Conservation (phyloP, 2,113 vertebrate species). For the Tor tambroides region DNA sequence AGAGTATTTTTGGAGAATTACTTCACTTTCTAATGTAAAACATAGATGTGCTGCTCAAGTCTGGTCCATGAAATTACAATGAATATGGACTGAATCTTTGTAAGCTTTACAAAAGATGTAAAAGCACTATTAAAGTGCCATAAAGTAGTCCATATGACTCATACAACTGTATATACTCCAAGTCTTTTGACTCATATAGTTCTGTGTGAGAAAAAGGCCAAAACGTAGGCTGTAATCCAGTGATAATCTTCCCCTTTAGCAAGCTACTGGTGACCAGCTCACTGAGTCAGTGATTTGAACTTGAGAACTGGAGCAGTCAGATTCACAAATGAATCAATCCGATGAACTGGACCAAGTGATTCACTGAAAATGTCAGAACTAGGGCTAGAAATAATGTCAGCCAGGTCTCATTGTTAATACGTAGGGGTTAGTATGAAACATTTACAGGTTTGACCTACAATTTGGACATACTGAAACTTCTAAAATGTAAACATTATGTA, state of each 20-base stretch:
- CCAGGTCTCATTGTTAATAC: too few relatives aligned
- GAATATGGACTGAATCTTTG: background rate
- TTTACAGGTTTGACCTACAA: too few relatives aligned
- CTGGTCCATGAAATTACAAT: background rate
- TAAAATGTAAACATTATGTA: too few relatives aligned
- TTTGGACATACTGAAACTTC: too few relatives aligned
- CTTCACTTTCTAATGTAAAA: background rate
- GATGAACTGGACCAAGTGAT: background rate
- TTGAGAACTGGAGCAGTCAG: background rate
- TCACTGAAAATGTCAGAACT: background rate
- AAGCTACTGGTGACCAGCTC: background rate
- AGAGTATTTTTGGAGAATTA: too few relatives aligned
- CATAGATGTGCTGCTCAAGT: background rate
- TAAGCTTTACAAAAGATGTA: background rate
- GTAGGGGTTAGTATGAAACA: too few relatives aligned
- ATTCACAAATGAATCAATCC: background rate
- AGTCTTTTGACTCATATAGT: background rate
- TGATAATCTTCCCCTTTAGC: background rate
- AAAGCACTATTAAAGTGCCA: background rate
- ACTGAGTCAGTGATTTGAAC: background rate
- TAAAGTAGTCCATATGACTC: background rate
- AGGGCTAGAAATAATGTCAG: background rate
- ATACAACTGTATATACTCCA: background rate
- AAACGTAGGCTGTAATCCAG: background rate
- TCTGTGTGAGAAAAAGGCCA: conserved; percentile 2